Evolutionary conservation across 2,888 invertebrate species (phyloP), one percentile per base, ranked within the genome.

Genomic region (Elmis aenea): DNA sequence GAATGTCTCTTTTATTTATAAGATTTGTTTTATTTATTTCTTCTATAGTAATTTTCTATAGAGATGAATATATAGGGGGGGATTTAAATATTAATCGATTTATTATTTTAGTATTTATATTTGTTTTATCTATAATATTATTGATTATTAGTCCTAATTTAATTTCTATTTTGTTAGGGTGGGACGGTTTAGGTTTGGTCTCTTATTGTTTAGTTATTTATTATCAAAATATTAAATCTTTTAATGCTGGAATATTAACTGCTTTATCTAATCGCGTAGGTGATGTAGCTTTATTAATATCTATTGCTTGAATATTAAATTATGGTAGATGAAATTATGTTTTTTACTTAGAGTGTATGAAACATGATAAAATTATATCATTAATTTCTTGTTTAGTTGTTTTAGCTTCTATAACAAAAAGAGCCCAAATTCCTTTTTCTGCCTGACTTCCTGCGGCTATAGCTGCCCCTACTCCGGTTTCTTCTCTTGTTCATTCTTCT

Each of bases 351-450:
- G 52, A 71, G 51, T 68, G 73, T 66, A 72, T 74, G 57, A 58
- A 55, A 48, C 64, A 56, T 63, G 66, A 70, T 67, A 65, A 35
- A 48, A 53, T 51, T 38, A 74, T 74, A 60, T 49, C 10, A 18
- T 18, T 18, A 3, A 31, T 40, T 27, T 13, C 15, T 3, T n/a
- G 5, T 11, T 35, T 40, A 25, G 76, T 80, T 71, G 64, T 71
- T 55, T 75, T 74, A 62, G 72, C 83, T n/a, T 75, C 83, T 41
- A 76, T 83, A 69, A 84, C 84, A 41, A 86, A 86, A 67, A 85
- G 84, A 50, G 85, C 85, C 59, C 85, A 86, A 66, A 77, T 85
- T 73, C 85, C 85, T 26, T 87, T 86, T 79, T 83, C 81, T 44
- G 75, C 81, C 26, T 86, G 85, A 54, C 65, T 85, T 28, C 85